Conservation (phyloP, 2,113 vertebrate genomes). For the Hemicordylus capensis region DNA sequence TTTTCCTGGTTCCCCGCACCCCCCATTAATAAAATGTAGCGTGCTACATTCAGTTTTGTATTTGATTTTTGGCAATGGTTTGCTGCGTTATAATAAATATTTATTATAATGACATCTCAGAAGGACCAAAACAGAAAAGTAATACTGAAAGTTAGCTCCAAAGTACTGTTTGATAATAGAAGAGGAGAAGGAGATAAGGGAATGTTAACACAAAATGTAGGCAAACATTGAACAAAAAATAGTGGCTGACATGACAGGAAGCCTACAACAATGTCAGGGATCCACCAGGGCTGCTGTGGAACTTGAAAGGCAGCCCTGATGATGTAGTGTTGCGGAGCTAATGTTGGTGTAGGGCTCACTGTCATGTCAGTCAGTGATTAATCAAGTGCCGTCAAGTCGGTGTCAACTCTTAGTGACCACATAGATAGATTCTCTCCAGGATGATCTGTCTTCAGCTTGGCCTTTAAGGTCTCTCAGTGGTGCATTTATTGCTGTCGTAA, state of each 20-base stretch:
- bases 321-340: too few relatives aligned
- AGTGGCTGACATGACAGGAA: too few relatives aligned
- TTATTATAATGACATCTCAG: neutral
- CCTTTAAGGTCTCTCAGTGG: too few relatives aligned
- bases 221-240: neutral
- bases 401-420: too few relatives aligned
- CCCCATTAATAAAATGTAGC: rapidly evolving
- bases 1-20: neutral
- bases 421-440: too few relatives aligned
- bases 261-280: neutral
- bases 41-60: rapidly evolving
- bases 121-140: neutral
- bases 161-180: neutral
- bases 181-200: neutral
- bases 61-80: rapidly evolving
- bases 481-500: too few relatives aligned
- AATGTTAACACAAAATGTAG: neutral
- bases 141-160: neutral
- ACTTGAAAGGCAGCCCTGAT: too few relatives aligned
- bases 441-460: too few relatives aligned
- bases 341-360: too few relatives aligned
- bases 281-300: too few relatives aligned
- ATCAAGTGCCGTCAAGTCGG: too few relatives aligned
- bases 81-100: neutral
- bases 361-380: too few relatives aligned